Conservation (phyloP, 2,797 vertebrate species). For the Protosalanx chinensis region DNA sequence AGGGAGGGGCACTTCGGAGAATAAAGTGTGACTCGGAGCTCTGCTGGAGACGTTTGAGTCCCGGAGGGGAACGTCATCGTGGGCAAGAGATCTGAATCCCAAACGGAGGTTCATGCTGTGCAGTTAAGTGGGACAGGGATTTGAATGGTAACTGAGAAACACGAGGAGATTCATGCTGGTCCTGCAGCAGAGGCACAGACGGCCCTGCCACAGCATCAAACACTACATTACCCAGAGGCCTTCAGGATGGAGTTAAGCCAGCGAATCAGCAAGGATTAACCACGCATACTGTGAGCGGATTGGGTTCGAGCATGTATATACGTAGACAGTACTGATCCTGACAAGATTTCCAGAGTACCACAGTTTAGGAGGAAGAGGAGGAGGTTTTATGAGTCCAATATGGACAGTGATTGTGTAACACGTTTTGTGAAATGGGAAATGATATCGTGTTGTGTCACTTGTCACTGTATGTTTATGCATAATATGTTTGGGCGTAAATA, state of each 20-base stretch:
- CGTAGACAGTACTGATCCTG: neutral
- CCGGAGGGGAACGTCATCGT: neutral
- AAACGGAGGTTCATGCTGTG: too few relatives aligned
- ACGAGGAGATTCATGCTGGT: too few relatives aligned
- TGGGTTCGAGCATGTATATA: constrained; percentile 4
- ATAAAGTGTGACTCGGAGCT: constrained; percentile 54
- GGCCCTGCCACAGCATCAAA: neutral
- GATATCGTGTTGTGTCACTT: constrained; percentile 41
- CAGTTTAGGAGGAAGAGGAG: neutral
- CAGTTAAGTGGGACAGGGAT: constrained; percentile 14
- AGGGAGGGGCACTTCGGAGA: constrained; percentile 34
- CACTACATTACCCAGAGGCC: constrained; percentile 1
- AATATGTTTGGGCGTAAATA: constrained; percentile 59
- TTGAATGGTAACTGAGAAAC: constrained; percentile 12
- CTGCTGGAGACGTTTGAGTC: constrained; percentile 10
- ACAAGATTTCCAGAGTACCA: neutral
- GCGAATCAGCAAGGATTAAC: constrained; percentile 1
- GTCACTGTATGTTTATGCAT: constrained; percentile 55
- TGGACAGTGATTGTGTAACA: constrained; percentile 38
- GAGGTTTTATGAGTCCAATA: constrained; percentile 28
- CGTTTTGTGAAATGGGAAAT: constrained; percentile 37
- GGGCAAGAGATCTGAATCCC: too few relatives aligned
- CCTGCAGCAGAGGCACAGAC: neutral
- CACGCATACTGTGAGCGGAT: constrained; percentile 4
- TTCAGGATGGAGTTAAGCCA: constrained; percentile 24